These are phyloP conservation scores for Drosophila histrio DNA, from an alignment of 2,888 invertebrate genomes.

Conservation along the genomic window DNA sequence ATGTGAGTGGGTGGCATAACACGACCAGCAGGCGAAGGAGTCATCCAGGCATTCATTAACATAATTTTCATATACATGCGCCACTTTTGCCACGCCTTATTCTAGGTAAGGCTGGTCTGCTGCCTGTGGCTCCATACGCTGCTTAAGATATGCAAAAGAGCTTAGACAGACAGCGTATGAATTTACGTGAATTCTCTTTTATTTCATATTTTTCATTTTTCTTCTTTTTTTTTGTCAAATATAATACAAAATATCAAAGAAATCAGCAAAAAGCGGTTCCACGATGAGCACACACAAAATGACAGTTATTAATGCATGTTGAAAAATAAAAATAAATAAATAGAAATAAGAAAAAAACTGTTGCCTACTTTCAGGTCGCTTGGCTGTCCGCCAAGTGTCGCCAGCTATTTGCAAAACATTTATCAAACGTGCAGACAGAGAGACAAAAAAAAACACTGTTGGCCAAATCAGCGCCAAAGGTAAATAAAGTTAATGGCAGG, in stretches of 20 bases:
- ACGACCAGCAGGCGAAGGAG: constrained; percentile 1
- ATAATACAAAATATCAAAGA: constrained; percentile 44
- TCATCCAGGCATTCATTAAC: constrained; percentile 63
- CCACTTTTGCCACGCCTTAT: constrained; percentile 57
- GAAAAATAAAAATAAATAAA: constrained; percentile 7
- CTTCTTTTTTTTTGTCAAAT: constrained; percentile 3
- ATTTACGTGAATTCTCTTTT: constrained; percentile 4
- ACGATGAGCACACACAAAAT: constrained; percentile 40
- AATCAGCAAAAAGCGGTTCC: constrained; percentile 30
- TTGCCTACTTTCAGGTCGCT: constrained; percentile 62
- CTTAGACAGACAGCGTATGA: constrained; percentile 10
- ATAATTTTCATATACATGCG: constrained; percentile 70
- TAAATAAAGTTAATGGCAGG: constrained; percentile 61
- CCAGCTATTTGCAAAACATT: constrained; percentile 70
- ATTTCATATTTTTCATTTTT: constrained; percentile 24
- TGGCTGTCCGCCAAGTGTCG: constrained; percentile 71
- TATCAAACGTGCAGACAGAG: constrained; percentile 55
- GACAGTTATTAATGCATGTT: constrained; percentile 72
- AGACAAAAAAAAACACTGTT: constrained; percentile 36
- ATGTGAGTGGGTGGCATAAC: background rate
- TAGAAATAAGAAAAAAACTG: constrained; percentile 26
- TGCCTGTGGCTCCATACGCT: constrained; percentile 22
- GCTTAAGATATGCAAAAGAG: constrained; percentile 39
- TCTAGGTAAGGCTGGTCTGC: constrained; percentile 20
- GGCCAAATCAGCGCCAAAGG: constrained; percentile 65